Base-by-base conservation (phyloP, 2,797 vertebrate species). In the Chelmon rostratus region DNA sequence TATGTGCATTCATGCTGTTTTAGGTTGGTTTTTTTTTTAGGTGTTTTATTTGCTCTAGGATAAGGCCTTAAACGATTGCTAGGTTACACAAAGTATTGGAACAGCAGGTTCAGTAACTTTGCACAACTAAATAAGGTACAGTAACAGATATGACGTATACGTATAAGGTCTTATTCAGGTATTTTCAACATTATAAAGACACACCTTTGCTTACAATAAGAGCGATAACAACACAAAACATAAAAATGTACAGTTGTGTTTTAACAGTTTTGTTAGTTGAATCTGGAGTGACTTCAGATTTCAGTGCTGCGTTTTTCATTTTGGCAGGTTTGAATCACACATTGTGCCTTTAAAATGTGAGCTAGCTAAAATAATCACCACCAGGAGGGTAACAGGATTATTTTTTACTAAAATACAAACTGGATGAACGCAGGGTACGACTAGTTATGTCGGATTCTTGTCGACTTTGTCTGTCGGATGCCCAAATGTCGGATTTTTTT, bases 311-410 rank as follows among this genome's bases (percentile, higher is more conserved):
- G 7, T 69, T 11, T 56, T 23, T 46, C 31, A 8, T 25, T 2
- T n/a, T 3, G 5, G 38, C 11, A 16, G 42, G 8, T 47, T 8
- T 23, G 7, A 38, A n/a, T 63, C 8, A 7, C 12, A 7, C 9
- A 10, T n/a, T 33, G n/a, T 6, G 13, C 9, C 25, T 42, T 40
- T 63, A 62, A 15, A 8, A 42, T 35, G 16, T 61, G 50, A 13
- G 35, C 5, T 8, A 40, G 18, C 31, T 52, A 9, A 46, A 78
- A 70, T 50, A 44, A 53, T 33, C 42, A 38, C 63, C 77, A 25
- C 44, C 37, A 66, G 74, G 75, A 2, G 77, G 68, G 54, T 1
- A 9, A n/a, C 40, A 40, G 5, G 1, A 23, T 21, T 12, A 3
- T 21, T 52, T 21, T 28, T 7, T 3, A n/a, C 6, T 37, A 19